Conservation (phyloP, 2,888 invertebrate species). For the Venustoraphidia nigricollis region DNA sequence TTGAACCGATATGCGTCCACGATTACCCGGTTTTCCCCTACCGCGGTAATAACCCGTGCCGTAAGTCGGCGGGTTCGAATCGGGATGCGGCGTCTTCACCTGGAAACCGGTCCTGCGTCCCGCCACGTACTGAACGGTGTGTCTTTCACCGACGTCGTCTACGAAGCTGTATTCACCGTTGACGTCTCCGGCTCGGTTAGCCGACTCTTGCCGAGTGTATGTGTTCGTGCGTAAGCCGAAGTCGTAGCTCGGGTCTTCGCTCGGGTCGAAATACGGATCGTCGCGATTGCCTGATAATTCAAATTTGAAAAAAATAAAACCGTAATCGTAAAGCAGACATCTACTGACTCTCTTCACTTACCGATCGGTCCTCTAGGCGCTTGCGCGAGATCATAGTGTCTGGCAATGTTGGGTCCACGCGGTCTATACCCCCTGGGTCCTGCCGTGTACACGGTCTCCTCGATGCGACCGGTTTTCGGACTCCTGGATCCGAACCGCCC, state of each 20-base stretch:
- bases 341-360: too few species aligned
- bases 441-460: conserved; percentile 58
- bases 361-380: conserved; percentile 45
- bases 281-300: conserved; percentile 32
- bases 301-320: conserved; percentile 1
- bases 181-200: conserved; percentile 24
- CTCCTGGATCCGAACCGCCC: conserved; percentile 59
- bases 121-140: conserved; percentile 61
- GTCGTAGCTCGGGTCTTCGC: conserved; percentile 60
- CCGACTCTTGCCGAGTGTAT: conserved; percentile 47
- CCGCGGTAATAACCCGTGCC: conserved; percentile 46
- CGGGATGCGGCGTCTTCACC: conserved; percentile 51
- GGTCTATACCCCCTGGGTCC: conserved; percentile 67
- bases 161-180: conserved; percentile 53
- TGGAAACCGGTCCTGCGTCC: conserved; percentile 63
- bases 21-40: conserved; percentile 42
- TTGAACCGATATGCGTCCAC: conserved; percentile 58
- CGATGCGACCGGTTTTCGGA: conserved; percentile 51
- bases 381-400: conserved; percentile 57
- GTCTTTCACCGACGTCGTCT: conserved; percentile 60
- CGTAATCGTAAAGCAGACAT: too few species aligned
- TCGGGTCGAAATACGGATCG: conserved; percentile 60
- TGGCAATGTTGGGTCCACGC: conserved; percentile 55
- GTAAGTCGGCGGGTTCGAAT: conserved; percentile 48
- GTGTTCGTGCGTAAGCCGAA: conserved; percentile 51